Evolutionary conservation across 2,888 invertebrate genomes (phyloP).

Genomic region (Cremastobaeus sp.): DNA sequence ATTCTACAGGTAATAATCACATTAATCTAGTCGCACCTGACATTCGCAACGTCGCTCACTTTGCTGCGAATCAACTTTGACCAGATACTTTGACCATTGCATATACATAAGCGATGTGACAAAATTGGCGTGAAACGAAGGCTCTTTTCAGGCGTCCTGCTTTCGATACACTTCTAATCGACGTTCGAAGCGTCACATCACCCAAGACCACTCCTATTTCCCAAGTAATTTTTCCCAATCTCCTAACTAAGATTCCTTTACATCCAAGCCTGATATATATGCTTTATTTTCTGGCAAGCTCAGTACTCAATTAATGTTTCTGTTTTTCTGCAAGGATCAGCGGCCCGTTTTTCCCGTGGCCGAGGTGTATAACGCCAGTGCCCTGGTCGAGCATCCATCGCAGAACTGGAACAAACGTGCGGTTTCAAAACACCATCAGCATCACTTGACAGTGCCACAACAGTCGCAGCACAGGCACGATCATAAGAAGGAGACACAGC

Average conservation of each 20-base stretch:
- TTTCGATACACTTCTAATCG: not conserved
- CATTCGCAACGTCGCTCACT: no score
- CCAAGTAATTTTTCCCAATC: conserved; percentile 3
- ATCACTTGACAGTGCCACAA: conserved; percentile 81
- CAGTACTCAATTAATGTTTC: conserved; percentile 3
- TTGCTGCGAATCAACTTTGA: no score
- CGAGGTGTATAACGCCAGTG: conserved; percentile 81
- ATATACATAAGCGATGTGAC: not conserved
- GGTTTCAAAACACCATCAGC: conserved; percentile 82
- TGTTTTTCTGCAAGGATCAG: conserved; percentile 79
- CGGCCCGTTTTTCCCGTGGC: conserved; percentile 82
- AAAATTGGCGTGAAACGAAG: not conserved
- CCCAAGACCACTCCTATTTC: no score
- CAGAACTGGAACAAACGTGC: conserved; percentile 79
- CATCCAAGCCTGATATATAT: no score
- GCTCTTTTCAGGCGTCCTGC: not conserved
- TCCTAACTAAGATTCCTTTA: not conserved
- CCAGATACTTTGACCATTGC: no score
- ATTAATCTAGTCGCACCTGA: no score
- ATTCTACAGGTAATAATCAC: conserved; percentile 82
- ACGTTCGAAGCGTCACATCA: not conserved
- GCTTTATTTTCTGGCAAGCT: no score
- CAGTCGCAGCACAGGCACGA: conserved; percentile 82
- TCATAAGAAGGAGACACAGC: conserved; percentile 90
- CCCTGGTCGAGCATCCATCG: conserved; percentile 80